Base-by-base conservation (phyloP, 1,140 invertebrate species). In the Diachasma alloeum region DNA sequence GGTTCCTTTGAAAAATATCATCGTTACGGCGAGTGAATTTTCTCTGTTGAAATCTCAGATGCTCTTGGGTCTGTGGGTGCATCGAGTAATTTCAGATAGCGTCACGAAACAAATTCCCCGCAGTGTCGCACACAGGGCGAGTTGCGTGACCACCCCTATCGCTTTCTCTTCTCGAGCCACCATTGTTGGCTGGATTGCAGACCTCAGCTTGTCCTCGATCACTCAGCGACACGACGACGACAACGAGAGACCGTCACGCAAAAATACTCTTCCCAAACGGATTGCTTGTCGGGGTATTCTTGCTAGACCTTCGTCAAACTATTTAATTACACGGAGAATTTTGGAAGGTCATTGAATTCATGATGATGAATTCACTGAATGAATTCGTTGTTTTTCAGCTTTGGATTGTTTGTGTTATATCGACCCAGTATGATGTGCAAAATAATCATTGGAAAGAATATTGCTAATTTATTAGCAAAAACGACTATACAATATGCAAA, bases 91-190 rank as follows among this genome's bases (percentile, higher is more conserved):
- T 63, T 26, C 24, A 63, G 59, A 63, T 63, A 63, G 59, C 59
- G 59, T 63, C 59, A 63, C 59, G 59, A 63, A 63, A 63, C 59
- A 63, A 63, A 63, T 63, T 63, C 59, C 22, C 59, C 24, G 59
- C 59, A 63, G 59, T 63, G 59, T 63, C 59, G 59, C 24, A 63
- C 59, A 63, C 59, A 0, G 59, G 11, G 19, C 11, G 59, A 63
- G 11, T 63, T 31, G 59, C 59, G 59, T 63, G 59, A 63, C 59
- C 59, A 31, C 24, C 24, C 24, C 15, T 63, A 63, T 63, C 24
- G 24, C 24, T 26, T 63, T 56, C 48, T 56, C 2, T 19, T 1
- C 19, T 19, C n/a, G 19, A 63, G 24, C 59, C 59, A 53, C 59
- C 59, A 63, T 63, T 63, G 59, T 26, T 26, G 24, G 19, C 26